Conservation (phyloP, 2,113 vertebrate genomes). For the Lophius piscatorius region DNA sequence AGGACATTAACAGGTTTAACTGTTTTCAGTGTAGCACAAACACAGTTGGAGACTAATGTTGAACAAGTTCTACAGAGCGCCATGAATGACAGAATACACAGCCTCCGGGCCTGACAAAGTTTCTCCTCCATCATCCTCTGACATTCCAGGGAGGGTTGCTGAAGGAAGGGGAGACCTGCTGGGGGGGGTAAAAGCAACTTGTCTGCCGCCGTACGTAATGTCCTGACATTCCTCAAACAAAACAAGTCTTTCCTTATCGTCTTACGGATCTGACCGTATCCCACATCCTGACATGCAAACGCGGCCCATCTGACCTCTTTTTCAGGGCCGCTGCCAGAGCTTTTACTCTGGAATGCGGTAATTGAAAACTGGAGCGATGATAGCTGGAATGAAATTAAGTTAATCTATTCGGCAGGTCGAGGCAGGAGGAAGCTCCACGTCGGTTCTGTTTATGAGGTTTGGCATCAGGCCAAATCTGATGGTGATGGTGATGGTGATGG, state of each 20-base stretch:
- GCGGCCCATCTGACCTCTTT: constrained; percentile 16
- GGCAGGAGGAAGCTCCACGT: too few species aligned
- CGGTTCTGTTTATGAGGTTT: constrained; percentile 11
- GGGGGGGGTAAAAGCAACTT: constrained; percentile 56
- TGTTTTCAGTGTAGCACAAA: too few species aligned
- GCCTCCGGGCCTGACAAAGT: not conserved
- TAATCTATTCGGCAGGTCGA: too few species aligned
- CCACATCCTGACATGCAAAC: constrained; percentile 53
- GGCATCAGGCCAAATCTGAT: constrained; percentile 7
- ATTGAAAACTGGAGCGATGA: too few species aligned
- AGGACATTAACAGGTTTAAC: not conserved
- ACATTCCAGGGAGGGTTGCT: constrained; percentile 48
- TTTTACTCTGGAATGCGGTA: constrained; percentile 7
- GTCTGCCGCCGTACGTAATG: constrained; percentile 38
- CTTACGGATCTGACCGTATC: constrained; percentile 56
- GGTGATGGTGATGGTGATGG: not conserved
- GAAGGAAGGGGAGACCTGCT: constrained; percentile 42
- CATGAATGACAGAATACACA: not conserved
- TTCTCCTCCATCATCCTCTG: constrained; percentile 30
- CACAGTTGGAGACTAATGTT: not conserved
- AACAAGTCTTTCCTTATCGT: constrained; percentile 43
- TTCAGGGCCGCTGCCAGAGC: not conserved
- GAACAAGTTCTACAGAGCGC: not conserved
- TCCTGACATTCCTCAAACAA: constrained; percentile 55
- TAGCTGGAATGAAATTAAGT: too few species aligned